Percentiles rank a stretch among this genome's conserved stretches.
phyloP scores from a whole-genome alignment of 2,888 invertebrate species.

The Dasypolia templi region DNA sequence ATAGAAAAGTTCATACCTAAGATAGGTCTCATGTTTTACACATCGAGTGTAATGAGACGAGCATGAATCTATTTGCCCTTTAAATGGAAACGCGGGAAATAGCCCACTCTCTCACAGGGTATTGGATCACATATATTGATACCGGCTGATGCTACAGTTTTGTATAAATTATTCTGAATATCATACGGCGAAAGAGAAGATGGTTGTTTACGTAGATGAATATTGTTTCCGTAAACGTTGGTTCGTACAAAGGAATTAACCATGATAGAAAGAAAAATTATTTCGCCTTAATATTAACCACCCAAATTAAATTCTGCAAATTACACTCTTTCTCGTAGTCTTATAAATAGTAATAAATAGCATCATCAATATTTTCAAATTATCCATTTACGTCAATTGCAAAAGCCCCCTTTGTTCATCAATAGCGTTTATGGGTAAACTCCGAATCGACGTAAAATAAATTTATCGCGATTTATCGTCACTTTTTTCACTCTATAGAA shows the following conservation, averaged over 20 bases:
- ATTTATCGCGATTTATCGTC: slow-evolving; percentile 77
- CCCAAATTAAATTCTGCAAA: neutral
- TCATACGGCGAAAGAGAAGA: slow-evolving; percentile 1
- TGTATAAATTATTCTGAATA: slow-evolving; percentile 36
- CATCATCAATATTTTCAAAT: slow-evolving; percentile 37
- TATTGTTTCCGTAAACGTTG: neutral
- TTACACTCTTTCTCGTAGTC: neutral
- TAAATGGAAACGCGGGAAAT: slow-evolving; percentile 74
- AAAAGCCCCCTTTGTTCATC: slow-evolving; percentile 74
- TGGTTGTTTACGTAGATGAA: slow-evolving; percentile 1
- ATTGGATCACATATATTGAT: slow-evolving; percentile 76
- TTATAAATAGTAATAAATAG: slow-evolving; percentile 36
- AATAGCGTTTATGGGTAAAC: slow-evolving; percentile 73
- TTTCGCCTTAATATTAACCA: slow-evolving; percentile 1
- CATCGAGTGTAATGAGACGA: slow-evolving; percentile 71
- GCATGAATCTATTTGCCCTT: slow-evolving; percentile 74
- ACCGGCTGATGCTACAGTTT: slow-evolving; percentile 56
- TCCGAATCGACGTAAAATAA: slow-evolving; percentile 75
- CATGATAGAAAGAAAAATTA: neutral
- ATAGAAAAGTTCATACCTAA: neutral
- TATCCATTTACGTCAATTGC: slow-evolving; percentile 64
- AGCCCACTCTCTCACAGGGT: slow-evolving; percentile 74
- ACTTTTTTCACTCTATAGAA: slow-evolving; percentile 72
- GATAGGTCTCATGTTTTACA: slow-evolving; percentile 13
- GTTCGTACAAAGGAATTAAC: neutral